Base-by-base conservation (phyloP, 2,888 invertebrate genomes). In the Pseudanteris insignis region DNA sequence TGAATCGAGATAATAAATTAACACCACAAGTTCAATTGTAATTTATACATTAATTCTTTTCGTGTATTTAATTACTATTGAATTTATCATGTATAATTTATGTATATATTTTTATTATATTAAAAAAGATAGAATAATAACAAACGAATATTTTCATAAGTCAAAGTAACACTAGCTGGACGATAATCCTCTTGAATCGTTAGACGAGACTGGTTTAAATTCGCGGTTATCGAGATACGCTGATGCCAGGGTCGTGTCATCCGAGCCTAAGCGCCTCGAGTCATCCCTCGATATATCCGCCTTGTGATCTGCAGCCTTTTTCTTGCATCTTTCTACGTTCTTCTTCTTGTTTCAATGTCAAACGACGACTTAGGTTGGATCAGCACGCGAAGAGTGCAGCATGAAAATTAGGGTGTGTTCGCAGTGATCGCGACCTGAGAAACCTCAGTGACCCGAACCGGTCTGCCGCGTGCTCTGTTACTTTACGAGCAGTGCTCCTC, bases 371-470 rank as follows among this genome's bases (percentile, higher is more conserved):
- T 47, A 43, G 63, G 43, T 34, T n/a, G 9, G 8, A 47, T 34
- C 48, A 48, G 24, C 28, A 48, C 26, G 51, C 30, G 53, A 61
- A 51, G 55, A 50, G 46, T 55, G 44, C 44, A 32, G 50, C 36
- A 46, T 40, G 50, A 61, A 44, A 64, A 64, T 61, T 58, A 62
- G 61, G 64, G 68, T 67, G 69, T 62, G 63, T 68, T 68, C 68
- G 69, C 60, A 63, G 67, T 64, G 69, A 67, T 71, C 70, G 67
- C 67, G 73, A 72, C 69, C 71, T 64, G 66, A 67, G 69, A 67
- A 70, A 68, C 65, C 71, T 67, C 64, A 69, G 71, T 76, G 77
- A 78, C 76, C 75, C 64, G 75, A 78, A 78, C 77, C 77, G 78
- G 76, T 78, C 77, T 72, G 73, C 72, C 75, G 73, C 70, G 71